Evolutionary conservation across 2,888 invertebrate species (phyloP).

Genomic region (Exephanes ischioxanthus): DNA sequence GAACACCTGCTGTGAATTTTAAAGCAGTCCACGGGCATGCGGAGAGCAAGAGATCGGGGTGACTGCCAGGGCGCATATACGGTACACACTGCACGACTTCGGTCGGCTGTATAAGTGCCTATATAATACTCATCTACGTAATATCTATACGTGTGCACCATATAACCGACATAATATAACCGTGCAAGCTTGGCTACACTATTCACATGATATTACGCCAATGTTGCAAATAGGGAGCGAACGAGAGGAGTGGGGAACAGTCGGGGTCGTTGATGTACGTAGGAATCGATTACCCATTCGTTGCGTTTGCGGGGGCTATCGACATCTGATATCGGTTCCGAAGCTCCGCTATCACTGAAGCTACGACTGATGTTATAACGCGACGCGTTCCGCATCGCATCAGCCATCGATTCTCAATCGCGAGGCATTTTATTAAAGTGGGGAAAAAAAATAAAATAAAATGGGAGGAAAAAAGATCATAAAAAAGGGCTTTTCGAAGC

Average conservation of each 20-base stretch:
- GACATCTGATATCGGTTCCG: constrained; percentile 24
- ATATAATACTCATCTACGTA: constrained; percentile 49
- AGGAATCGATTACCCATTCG: constrained; percentile 58
- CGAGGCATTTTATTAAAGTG: background rate
- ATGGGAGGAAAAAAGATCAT: no score
- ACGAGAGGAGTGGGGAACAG: constrained; percentile 22
- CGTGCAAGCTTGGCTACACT: constrained; percentile 40
- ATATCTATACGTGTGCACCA: constrained; percentile 36
- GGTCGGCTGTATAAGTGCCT: constrained; percentile 31
- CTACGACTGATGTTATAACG: background rate
- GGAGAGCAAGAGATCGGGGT: constrained; percentile 1
- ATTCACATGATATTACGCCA: constrained; percentile 60
- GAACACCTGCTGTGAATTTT: constrained; percentile 63
- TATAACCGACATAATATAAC: constrained; percentile 35
- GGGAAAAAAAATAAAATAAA: no score
- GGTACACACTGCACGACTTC: constrained; percentile 27
- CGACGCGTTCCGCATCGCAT: background rate
- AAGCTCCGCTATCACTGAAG: background rate
- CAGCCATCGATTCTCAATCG: background rate
- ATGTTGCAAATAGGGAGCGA: constrained; percentile 48
- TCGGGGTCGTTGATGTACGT: constrained; percentile 21
- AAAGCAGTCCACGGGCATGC: constrained; percentile 37
- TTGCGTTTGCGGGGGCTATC: constrained; percentile 14
- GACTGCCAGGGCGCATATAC: constrained; percentile 38
- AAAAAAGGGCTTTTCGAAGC: no score